A percentile compares a stretch with the other conserved stretches of the same genome.
Conservation (phyloP, 1,140 invertebrate species). For the Bombus vancouverensis region DNA sequence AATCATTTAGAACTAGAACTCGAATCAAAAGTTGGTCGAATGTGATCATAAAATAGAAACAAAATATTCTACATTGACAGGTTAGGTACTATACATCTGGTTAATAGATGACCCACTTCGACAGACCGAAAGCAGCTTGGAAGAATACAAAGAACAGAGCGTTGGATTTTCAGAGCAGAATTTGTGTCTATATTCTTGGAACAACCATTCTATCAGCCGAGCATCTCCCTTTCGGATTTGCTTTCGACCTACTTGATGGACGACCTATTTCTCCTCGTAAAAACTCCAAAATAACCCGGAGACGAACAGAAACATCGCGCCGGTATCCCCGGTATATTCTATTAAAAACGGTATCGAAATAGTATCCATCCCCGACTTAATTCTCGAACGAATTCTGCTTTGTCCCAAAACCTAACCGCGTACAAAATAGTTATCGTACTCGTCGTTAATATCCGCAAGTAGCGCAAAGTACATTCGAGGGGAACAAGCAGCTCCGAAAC, state of each 20-base stretch:
- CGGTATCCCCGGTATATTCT: neutral
- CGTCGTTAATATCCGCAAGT: neutral
- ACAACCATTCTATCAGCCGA: too few species aligned
- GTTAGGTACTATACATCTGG: too few species aligned
- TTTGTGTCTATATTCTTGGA: neutral
- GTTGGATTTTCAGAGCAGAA: neutral
- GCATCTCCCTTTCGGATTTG: neutral
- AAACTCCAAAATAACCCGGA: constrained; percentile 1
- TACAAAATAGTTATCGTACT: neutral
- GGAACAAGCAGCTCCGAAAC: neutral
- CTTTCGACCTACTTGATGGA: neutral
- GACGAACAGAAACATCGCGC: neutral
- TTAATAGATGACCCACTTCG: neutral
- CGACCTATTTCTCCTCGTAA: neutral
- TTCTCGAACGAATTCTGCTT: neutral
- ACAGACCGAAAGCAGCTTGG: neutral
- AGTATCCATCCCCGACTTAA: neutral
- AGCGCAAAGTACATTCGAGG: neutral
- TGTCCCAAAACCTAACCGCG: too few species aligned
- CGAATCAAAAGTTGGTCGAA: neutral
- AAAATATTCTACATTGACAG: neutral
- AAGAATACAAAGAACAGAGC: neutral
- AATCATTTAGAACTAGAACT: neutral
- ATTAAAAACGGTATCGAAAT: neutral
- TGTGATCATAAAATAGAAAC: neutral